These are phyloP conservation scores for Galerucella pusilla DNA, from an alignment of 2,888 invertebrate genomes.

Conservation along the genomic window DNA sequence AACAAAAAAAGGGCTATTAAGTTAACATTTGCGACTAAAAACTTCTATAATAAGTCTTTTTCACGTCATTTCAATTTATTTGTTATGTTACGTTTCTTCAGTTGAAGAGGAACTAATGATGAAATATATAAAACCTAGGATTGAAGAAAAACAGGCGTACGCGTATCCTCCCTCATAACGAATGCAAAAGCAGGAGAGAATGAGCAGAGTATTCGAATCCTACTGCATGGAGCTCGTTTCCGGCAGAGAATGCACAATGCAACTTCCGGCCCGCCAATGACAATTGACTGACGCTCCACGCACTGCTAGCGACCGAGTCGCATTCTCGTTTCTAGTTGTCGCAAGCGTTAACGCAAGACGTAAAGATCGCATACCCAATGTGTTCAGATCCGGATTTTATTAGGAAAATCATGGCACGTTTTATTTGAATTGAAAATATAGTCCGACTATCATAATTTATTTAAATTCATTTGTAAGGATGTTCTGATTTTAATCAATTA, in stretches of 20 bases:
- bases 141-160: slow-evolving; percentile 1
- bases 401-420: neutral
- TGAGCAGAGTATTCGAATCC: slow-evolving; percentile 51
- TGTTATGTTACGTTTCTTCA: too few species aligned
- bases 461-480: too few species aligned
- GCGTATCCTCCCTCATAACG: slow-evolving; percentile 26
- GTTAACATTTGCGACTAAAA: too few species aligned
- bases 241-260: slow-evolving; percentile 61
- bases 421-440: neutral
- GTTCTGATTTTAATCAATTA: too few species aligned
- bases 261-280: slow-evolving; percentile 53
- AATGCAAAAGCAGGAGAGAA: slow-evolving; percentile 31
- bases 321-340: slow-evolving; percentile 16
- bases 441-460: too few species aligned
- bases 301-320: slow-evolving; percentile 57
- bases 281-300: slow-evolving; percentile 64
- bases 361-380: slow-evolving; percentile 24
- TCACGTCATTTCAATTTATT: too few species aligned
- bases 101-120: neutral
- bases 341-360: slow-evolving; percentile 29
- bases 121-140: neutral
- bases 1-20: too few species aligned
- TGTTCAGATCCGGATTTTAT: slow-evolving; percentile 2
- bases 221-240: slow-evolving; percentile 63
- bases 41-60: too few species aligned